phyloP scores from a whole-genome alignment of 2,113 vertebrate species.

The Stegostoma tigrinum region DNA sequence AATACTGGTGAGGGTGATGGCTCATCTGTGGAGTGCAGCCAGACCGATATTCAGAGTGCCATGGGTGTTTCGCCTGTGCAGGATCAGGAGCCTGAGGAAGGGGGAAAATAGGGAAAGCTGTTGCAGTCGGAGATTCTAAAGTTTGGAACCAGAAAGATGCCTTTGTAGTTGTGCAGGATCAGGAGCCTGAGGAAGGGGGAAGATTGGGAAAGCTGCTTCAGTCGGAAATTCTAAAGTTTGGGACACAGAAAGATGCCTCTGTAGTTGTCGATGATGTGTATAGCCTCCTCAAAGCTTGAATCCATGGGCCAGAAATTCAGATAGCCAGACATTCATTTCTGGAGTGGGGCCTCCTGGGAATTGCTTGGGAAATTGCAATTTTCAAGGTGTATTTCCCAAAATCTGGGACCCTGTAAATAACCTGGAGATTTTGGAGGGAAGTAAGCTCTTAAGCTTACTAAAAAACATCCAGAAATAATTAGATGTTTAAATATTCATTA shows the following conservation, averaged over 20 bases:
- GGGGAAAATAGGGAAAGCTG: neutral
- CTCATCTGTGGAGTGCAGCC: neutral
- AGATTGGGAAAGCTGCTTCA: neutral
- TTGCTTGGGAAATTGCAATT: too few relatives aligned
- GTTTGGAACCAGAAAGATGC: too few relatives aligned
- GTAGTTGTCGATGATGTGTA: neutral
- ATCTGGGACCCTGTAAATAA: too few relatives aligned
- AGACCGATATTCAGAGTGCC: too few relatives aligned
- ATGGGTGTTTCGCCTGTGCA: neutral
- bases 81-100: neutral
- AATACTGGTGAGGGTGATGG: neutral
- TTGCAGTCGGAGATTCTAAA: neutral
- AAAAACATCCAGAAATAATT: too few relatives aligned
- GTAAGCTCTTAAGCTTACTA: too few relatives aligned
- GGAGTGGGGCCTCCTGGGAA: too few relatives aligned
- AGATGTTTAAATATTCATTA: too few relatives aligned
- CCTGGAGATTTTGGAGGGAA: too few relatives aligned
- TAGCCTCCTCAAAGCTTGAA: neutral
- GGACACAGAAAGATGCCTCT: neutral
- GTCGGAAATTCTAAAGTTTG: neutral
- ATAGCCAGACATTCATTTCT: too few relatives aligned
- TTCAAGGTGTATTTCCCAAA: too few relatives aligned
- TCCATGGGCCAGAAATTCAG: neutral
- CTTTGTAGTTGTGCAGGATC: neutral
- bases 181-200: neutral